Evolutionary conservation across 2,888 invertebrate species (phyloP), one percentile per base, ranked within the genome.

Genomic region (Perdita meconis): DNA sequence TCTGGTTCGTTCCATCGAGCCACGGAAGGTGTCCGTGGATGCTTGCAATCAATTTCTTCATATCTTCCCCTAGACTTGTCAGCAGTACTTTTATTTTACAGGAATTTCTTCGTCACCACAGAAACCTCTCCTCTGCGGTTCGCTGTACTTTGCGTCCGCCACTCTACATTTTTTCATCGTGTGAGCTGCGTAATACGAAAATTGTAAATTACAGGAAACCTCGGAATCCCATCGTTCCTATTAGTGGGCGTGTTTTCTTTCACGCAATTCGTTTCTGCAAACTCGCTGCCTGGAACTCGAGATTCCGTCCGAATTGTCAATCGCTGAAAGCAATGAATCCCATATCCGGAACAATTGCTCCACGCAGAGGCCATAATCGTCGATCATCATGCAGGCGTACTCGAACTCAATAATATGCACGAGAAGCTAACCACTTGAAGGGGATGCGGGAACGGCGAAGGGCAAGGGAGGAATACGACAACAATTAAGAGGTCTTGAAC

Each of bases 401-500:
- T 70, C 26, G 34, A 34, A 53, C 34, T 40, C 56, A 71, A 71
- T 69, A 71, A 69, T 56, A 60, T 47, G 56, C 34, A 34, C 34
- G 60, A 73, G 72, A 56, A 19, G 44, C 40, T 56, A 42, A 73
- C 53, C 71, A 4, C n/a, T 24, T 16, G 4, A n/a, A 2, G 40
- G 38, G 16, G 57, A 42, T 53, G 40, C 42, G 36, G 51, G 8
- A 12, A 2, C 22, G 1, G 36, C 12, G n/a, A 8, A 10, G 30
- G 22, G 42, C 12, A 8, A 10, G 30, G 22, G 42, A 6, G 63
- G 65, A 78, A 55, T 65, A 63, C 61, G 66, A 78, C 72, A 78
- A 82, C 69, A 78, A 78, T 59, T 67, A 67, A 71, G 68, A 71
- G 74, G 70, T 79, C 71, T 67, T 61, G 67, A 72, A 64, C 65